Conservation (phyloP, 2,113 vertebrate species). For the Phylloscopus trochiloides region DNA sequence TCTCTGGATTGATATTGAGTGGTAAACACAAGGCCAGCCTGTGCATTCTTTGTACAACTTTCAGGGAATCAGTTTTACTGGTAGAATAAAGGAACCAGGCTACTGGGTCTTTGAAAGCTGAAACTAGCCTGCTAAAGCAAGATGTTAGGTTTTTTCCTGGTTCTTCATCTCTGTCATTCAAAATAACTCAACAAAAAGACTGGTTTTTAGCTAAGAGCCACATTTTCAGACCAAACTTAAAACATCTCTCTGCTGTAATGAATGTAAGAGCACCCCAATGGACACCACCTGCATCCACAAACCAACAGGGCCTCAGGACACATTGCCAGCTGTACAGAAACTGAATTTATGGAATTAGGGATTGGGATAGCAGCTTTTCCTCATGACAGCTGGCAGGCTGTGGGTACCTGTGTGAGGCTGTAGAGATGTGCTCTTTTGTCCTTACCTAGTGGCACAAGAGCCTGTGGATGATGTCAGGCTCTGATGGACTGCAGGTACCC, state of each 20-base stretch:
- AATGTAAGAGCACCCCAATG: accelerated
- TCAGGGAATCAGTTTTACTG: neutral
- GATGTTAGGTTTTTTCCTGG: neutral
- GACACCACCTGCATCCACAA: neutral
- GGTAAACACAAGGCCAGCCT: neutral
- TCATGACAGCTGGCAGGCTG: neutral
- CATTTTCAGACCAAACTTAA: neutral
- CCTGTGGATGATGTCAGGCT: neutral
- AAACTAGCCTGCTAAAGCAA: neutral
- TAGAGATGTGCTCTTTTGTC: accelerated
- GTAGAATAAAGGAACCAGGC: neutral
- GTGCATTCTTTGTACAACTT: neutral
- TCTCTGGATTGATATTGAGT: neutral
- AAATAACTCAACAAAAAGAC: neutral
- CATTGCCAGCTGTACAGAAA: neutral
- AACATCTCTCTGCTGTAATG: neutral
- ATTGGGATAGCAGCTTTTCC: neutral
- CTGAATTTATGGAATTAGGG: neutral
- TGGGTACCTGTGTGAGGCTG: neutral
- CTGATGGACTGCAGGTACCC: neutral
- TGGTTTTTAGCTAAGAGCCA: neutral
- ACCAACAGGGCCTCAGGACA: neutral
- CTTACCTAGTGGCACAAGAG: neutral
- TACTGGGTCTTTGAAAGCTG: neutral
- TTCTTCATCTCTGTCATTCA: neutral